phyloP scores from a whole-genome alignment of 64 coral and sea anemone species.

The Dendrophyllia cribrosa region DNA sequence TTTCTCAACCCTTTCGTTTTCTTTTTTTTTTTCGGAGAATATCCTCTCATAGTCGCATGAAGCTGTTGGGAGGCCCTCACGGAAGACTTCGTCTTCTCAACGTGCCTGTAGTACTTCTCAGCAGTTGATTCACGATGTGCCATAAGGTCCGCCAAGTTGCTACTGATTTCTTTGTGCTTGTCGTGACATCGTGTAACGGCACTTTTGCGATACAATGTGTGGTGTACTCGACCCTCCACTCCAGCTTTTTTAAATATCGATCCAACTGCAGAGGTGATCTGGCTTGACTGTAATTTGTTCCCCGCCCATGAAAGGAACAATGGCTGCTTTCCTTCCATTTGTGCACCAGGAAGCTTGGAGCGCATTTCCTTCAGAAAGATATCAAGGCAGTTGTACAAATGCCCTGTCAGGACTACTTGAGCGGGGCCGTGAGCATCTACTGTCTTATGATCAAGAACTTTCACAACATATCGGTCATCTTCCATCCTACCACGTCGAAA shows the following conservation, averaged over 20 bases:
- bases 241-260: constrained; percentile 54
- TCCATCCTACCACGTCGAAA: constrained; percentile 27
- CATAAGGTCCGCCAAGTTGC: constrained; percentile 46
- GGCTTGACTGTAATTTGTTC: constrained; percentile 22
- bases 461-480: constrained; percentile 32
- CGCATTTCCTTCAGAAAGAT: constrained; percentile 40
- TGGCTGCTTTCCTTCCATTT: constrained; percentile 17
- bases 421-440: constrained; percentile 41
- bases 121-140: constrained; percentile 47
- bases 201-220: constrained; percentile 45
- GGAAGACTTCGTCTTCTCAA: constrained; percentile 31
- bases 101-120: constrained; percentile 39
- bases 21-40: neutral
- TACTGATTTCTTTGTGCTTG: constrained; percentile 45
- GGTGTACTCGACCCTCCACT: constrained; percentile 36
- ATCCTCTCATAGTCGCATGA: neutral
- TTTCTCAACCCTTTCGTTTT: neutral
- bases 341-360: constrained; percentile 6
- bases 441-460: constrained; percentile 43
- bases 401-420: constrained; percentile 3
- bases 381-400: constrained; percentile 47
- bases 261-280: constrained; percentile 5
- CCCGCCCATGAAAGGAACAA: constrained; percentile 33
- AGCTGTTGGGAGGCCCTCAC: constrained; percentile 14
- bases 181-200: constrained; percentile 12